Evolutionary conservation across 2,888 invertebrate genomes (phyloP).

Genomic region (Oxytorus armatus): DNA sequence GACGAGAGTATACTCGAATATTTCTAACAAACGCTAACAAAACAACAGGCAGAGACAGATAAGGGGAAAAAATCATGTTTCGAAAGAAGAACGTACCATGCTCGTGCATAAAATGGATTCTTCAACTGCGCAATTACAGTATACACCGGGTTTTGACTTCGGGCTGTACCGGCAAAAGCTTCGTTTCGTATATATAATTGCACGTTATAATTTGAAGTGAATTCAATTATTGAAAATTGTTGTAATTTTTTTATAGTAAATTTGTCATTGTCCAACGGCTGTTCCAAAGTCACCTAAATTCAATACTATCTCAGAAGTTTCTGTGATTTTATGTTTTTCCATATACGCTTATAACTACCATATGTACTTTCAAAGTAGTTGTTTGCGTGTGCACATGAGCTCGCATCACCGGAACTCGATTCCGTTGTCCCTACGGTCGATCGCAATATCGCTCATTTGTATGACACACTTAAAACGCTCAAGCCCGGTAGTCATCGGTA

Average conservation of each 20-base stretch:
- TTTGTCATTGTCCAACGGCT: neutral
- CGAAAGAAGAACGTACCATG: neutral
- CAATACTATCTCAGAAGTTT: neutral
- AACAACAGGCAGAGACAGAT: neutral
- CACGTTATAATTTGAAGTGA: neutral
- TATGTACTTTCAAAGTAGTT: slow-evolving; percentile 3
- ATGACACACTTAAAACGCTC: slow-evolving; percentile 67
- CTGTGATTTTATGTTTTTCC: neutral
- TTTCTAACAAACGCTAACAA: slow-evolving; percentile 43
- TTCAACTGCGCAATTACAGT: neutral
- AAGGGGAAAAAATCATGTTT: neutral
- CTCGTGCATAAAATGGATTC: slow-evolving; percentile 3
- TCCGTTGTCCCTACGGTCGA: slow-evolving; percentile 68
- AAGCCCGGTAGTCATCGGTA: slow-evolving; percentile 58
- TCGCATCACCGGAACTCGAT: slow-evolving; percentile 65
- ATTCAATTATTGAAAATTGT: slow-evolving; percentile 5
- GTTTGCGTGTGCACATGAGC: slow-evolving; percentile 1
- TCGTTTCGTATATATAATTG: slow-evolving; percentile 10
- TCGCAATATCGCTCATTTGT: slow-evolving; percentile 67
- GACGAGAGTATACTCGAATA: slow-evolving; percentile 1
- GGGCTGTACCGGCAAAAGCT: slow-evolving; percentile 33
- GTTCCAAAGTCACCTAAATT: neutral
- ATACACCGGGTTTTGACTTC: slow-evolving; percentile 10
- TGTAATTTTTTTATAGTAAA: neutral
- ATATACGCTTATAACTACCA: slow-evolving; percentile 7